Base-by-base conservation (phyloP, 2,113 vertebrate genomes). In the Prinia subflava region DNA sequence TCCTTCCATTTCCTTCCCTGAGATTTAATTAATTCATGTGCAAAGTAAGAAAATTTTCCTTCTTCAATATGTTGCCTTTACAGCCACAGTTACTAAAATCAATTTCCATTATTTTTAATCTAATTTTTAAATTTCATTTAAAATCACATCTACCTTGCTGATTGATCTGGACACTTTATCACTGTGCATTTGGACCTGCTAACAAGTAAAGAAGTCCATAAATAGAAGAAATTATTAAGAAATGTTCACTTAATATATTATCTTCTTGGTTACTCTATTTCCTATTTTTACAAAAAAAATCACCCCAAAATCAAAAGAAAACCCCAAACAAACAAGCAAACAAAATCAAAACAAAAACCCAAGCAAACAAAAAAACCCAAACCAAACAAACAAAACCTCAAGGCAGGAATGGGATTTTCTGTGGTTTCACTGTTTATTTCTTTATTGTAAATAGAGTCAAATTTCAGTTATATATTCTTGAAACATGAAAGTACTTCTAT, bases 1-100 rank as follows among this genome's bases (percentile, higher is more conserved):
- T 67, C 33, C 77, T 96, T 80, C 69, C 9, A 5, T 84, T 95
- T 94, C 46, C 49, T 64, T 90, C 56, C 73, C 65, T 83, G n/a
- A 63, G 37, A 88, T 81, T 94, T 56, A 85, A 82, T 70, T 90
- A 83, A 91, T 91, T 95, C 42, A 71, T 20, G 59, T 86, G 63
- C 84, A 82, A 67, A 95, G 13, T 28, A 68, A 89, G 83, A 87
- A 91, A 93, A 92, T 41, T 63, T 21, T 90, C 21, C 15, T 44
- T 91, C 64, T 44, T 93, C 83, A 91, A 31, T 22, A 25, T 25
- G 28, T 69, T 75, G 53, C 41, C 39, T 81, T 93, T 73, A 82
- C 56, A 93, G 50, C n/a, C 84, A 62, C 56, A 82, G 56, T 87
- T 79, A 52, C 56, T 94, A 80, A 83, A 80, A 93, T 50, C 0